Evolutionary conservation across 2,888 invertebrate species (phyloP).

Genomic region (Noctua comes): DNA sequence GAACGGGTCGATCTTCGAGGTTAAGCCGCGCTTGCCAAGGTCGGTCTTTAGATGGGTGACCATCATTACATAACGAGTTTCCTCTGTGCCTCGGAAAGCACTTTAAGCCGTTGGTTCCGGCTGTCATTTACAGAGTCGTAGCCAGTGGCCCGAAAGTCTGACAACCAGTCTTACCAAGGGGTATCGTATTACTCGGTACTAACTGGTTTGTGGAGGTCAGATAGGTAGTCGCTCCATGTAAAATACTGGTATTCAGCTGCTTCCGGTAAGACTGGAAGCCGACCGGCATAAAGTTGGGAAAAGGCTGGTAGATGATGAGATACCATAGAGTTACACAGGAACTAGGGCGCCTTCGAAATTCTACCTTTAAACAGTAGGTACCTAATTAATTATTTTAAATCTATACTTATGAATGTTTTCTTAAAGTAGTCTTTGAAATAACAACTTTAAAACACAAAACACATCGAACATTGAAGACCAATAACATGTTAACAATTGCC

Average conservation of each 20-base stretch:
- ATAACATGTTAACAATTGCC: slow-evolving; percentile 17
- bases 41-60: neutral
- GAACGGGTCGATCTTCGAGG: neutral
- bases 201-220: too few species aligned
- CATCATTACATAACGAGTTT: neutral
- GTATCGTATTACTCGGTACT: too few species aligned
- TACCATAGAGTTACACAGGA: neutral
- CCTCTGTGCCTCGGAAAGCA: neutral
- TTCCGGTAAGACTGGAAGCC: neutral
- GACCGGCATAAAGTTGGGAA: neutral
- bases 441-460: slow-evolving; percentile 6
- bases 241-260: too few species aligned
- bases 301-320: neutral
- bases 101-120: neutral
- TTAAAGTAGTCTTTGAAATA: neutral
- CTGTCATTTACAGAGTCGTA: neutral
- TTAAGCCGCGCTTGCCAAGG: neutral
- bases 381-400: slow-evolving; percentile 4
- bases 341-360: neutral
- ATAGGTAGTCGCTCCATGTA: too few species aligned
- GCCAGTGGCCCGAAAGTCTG: too few species aligned
- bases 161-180: too few species aligned
- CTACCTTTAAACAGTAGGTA: neutral
- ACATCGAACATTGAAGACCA: slow-evolving; percentile 39
- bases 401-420: neutral